Evolutionary conservation across 1,140 invertebrate genomes (phyloP), one percentile per base, ranked within the genome.

Genomic region (Meloidogyne exigua): DNA sequence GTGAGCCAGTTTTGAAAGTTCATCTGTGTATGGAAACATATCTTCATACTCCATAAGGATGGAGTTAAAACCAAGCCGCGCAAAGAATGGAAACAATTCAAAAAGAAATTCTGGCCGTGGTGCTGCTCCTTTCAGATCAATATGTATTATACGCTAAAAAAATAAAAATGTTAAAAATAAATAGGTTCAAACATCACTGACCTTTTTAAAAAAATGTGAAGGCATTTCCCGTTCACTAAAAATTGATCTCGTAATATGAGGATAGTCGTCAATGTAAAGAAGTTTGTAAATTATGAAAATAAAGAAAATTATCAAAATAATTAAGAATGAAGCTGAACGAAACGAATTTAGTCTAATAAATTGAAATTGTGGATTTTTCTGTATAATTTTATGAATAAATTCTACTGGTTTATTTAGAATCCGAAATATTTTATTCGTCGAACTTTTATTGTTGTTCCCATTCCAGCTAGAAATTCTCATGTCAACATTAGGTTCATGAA

Each of bases 31-130:
- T 0, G 95, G 95, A 88, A 98, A 98, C 93, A 95, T 96, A 36
- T 79, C 77, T 39, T 98, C 96, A 89, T 97, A 98, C 88, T 99
- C 96, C 74, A 96, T 89, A 0, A 97, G 89, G n/a, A 97, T 88
- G 0, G 93, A 94, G 68, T 93, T 96, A 0, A 93, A 93, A 23
- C 92, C 93, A 91, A 94, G 87, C 64, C 90, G 90, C 80, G 91
- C 91, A 0, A 96, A 83, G 69, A 94, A 88, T 2, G 92, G 92
- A 69, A 96, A 90, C 0, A 95, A 79, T 67, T 92, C 90, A 82
- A 91, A 91, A 32, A 93, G 90, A 87, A 91, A 92, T 49, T 72
- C 69, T 26, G 92, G 87, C 85, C 91, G 91, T 0, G 93, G 92
- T 7, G 94, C 93, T 0, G 93, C 93, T 15, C 94, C 82, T 88